These are phyloP conservation scores for Astreopora myriophthalma DNA, from an alignment of 64 coral and sea anemone species.

Conservation along the genomic window DNA sequence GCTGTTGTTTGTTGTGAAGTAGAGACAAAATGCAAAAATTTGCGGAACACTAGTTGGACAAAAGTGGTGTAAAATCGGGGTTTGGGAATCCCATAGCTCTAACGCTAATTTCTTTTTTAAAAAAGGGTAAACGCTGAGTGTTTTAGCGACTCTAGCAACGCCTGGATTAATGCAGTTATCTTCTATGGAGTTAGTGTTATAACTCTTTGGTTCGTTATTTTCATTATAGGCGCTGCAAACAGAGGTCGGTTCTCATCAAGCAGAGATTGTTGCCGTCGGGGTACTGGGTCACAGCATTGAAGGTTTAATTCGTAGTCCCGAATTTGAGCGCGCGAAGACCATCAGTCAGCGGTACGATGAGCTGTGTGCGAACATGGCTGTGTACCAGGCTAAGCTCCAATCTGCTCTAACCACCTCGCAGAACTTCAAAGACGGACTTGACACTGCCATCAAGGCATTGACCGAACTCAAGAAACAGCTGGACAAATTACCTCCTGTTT, in stretches of 20 bases:
- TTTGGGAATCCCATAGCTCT: no score
- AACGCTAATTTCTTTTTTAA: no score
- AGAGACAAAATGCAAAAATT: no score
- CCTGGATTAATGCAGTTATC: no score
- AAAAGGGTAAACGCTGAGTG: no score
- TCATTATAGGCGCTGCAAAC: slow-evolving; percentile 68
- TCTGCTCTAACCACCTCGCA: slow-evolving; percentile 76
- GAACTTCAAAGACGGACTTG: slow-evolving; percentile 91
- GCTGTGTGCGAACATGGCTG: slow-evolving; percentile 73
- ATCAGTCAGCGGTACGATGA: slow-evolving; percentile 88
- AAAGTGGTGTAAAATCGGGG: no score
- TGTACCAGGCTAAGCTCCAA: slow-evolving; percentile 86
- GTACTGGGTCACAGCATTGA: slow-evolving; percentile 89
- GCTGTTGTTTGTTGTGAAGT: no score
- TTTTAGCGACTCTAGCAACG: no score
- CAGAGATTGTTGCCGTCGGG: slow-evolving; percentile 79
- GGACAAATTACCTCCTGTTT: slow-evolving; percentile 77
- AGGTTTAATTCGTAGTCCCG: slow-evolving; percentile 63
- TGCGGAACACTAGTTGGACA: no score
- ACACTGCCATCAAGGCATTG: slow-evolving; percentile 73
- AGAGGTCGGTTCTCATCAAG: slow-evolving; percentile 85
- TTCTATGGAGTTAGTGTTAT: no score
- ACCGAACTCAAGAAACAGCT: slow-evolving; percentile 90
- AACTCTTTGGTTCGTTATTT: not conserved
- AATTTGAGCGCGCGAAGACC: slow-evolving; percentile 84